A percentile compares a stretch with the other conserved stretches of the same genome.
These are phyloP conservation scores for Prionchulus punctatus DNA, from an alignment of 2,888 invertebrate species.

Conservation along the genomic window DNA sequence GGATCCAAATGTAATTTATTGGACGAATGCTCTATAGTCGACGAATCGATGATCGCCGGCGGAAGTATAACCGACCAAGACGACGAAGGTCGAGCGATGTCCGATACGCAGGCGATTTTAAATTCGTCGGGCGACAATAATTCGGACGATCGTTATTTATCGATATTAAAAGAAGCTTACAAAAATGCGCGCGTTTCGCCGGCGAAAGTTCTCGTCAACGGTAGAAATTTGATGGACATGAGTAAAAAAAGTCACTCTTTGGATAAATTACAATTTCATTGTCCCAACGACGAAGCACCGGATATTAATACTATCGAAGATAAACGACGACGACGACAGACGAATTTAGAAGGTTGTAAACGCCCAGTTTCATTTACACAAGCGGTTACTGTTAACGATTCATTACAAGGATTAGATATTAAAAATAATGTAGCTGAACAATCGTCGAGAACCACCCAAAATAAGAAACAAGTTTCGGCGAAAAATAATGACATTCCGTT, in stretches of 20 bases:
- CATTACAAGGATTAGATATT: neutral
- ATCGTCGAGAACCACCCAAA: neutral
- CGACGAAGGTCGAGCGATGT: too few relatives aligned
- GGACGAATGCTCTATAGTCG: too few relatives aligned
- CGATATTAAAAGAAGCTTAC: conserved; percentile 1
- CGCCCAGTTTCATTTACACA: conserved; percentile 3
- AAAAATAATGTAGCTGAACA: neutral
- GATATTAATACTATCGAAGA: too few relatives aligned
- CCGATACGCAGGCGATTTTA: too few relatives aligned
- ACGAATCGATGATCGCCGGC: neutral
- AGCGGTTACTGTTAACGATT: conserved; percentile 4
- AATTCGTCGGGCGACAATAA: neutral
- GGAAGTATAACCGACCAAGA: neutral
- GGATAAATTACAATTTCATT: neutral
- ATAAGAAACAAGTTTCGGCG: neutral
- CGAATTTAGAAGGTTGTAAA: neutral
- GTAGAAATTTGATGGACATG: too few relatives aligned
- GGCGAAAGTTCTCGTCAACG: neutral
- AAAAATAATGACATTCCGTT: too few relatives aligned
- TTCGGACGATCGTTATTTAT: conserved; percentile 7
- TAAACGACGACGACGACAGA: neutral
- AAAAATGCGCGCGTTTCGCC: neutral
- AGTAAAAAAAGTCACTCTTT: neutral
- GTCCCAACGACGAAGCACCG: too few relatives aligned
- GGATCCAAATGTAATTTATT: conserved; percentile 11